Conservation (phyloP, 2,888 invertebrate species). For the Aporophyla lueneburgensis region DNA sequence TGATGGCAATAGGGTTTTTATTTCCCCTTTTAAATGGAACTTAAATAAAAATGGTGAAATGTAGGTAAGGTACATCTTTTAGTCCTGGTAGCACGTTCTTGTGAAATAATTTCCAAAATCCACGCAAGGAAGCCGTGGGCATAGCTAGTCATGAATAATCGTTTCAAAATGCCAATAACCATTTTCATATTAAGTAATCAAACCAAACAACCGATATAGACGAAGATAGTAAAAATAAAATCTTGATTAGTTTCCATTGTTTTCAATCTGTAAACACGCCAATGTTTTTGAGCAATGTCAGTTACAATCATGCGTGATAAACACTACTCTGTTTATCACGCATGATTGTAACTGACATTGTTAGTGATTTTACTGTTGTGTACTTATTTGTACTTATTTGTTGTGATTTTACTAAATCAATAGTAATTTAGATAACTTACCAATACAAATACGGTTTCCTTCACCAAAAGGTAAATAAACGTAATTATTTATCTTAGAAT, state of each 20-base stretch:
- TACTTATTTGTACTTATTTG: no score
- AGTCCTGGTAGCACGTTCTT: no score
- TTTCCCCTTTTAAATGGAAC: no score
- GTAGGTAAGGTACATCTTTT: no score
- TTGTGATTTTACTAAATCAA: no score
- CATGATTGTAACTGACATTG: no score
- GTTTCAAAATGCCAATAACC: not conserved
- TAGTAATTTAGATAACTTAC: conserved; percentile 73
- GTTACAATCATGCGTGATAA: not conserved
- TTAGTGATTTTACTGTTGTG: no score
- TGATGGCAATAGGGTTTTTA: no score
- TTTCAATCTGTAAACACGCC: not conserved
- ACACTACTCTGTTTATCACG: no score
- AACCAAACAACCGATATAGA: not conserved
- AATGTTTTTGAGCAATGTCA: not conserved
- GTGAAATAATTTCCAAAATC: no score
- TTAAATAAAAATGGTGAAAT: no score
- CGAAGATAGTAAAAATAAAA: not conserved
- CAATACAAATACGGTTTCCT: conserved; percentile 88
- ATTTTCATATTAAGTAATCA: not conserved
- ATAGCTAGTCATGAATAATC: not conserved
- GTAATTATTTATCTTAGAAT: conserved; percentile 73
- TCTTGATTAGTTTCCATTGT: not conserved
- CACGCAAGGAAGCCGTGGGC: no score
- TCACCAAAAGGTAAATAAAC: conserved; percentile 88